Evolutionary conservation across 2,797 vertebrate genomes (phyloP).

Genomic region (Pseudochirops corinnae): DNA sequence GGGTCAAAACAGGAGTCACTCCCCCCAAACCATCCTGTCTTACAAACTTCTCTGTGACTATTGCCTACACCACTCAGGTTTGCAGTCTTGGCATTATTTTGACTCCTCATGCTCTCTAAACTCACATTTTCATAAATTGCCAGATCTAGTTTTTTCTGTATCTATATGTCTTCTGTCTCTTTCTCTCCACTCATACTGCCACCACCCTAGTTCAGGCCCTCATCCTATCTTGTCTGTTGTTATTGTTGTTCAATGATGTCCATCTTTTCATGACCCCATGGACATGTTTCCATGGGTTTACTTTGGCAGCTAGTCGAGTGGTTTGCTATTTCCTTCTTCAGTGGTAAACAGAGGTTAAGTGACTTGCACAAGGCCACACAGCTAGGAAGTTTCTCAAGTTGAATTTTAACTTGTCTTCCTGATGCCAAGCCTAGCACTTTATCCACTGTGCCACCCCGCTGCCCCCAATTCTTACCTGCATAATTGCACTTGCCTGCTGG

Average conservation of each 20-base stretch:
- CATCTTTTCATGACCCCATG: neutral
- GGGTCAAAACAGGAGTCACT: neutral
- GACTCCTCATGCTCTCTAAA: neutral
- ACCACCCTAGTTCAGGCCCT: neutral
- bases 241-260: neutral
- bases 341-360: neutral
- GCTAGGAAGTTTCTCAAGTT: neutral
- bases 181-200: neutral
- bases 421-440: neutral
- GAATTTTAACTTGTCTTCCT: neutral
- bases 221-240: neutral
- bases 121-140: neutral
- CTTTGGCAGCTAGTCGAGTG: neutral
- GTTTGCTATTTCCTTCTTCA: neutral
- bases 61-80: neutral
- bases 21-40: neutral
- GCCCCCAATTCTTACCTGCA: neutral
- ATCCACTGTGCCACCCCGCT: neutral
- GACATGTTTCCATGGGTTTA: neutral
- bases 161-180: neutral
- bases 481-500: neutral
- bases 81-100: neutral
- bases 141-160: neutral
- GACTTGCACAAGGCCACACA: neutral
- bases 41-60: neutral